Evolutionary conservation across 2,797 vertebrate genomes (phyloP).

Genomic region (Kryptopterus vitreolus): DNA sequence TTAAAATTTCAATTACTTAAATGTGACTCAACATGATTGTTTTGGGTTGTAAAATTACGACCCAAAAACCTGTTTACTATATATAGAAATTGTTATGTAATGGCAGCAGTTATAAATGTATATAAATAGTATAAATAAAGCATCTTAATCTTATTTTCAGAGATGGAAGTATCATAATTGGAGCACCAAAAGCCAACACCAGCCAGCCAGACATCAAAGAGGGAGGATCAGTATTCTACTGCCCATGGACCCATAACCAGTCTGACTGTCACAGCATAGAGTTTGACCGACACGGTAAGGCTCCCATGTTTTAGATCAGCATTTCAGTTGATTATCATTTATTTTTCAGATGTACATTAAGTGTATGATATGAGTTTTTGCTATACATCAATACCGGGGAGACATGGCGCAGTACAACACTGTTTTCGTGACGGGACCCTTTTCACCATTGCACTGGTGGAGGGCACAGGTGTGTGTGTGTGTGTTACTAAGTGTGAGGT

Average conservation of each 20-base stretch:
- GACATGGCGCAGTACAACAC: too few species aligned
- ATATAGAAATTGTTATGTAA: conserved; percentile 17
- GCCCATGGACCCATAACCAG: conserved; percentile 79
- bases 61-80: too few species aligned
- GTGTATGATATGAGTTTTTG: too few species aligned
- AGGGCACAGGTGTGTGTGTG: too few species aligned
- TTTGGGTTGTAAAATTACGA: neutral
- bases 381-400: too few species aligned
- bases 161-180: conserved; percentile 86
- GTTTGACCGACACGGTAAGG: conserved; percentile 83
- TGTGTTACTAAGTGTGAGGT: too few species aligned
- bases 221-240: conserved; percentile 88
- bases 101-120: too few species aligned
- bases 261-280: conserved; percentile 71
- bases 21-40: neutral
- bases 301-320: neutral
- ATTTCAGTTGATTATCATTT: too few species aligned
- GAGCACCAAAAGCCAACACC: conserved; percentile 88
- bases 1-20: neutral
- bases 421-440: too few species aligned
- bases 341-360: too few species aligned
- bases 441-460: too few species aligned
- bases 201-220: conserved; percentile 77
- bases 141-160: conserved; percentile 20
- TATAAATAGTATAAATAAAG: neutral